Conservation (phyloP, 2,113 vertebrate genomes). For the Condylura cristata region DNA sequence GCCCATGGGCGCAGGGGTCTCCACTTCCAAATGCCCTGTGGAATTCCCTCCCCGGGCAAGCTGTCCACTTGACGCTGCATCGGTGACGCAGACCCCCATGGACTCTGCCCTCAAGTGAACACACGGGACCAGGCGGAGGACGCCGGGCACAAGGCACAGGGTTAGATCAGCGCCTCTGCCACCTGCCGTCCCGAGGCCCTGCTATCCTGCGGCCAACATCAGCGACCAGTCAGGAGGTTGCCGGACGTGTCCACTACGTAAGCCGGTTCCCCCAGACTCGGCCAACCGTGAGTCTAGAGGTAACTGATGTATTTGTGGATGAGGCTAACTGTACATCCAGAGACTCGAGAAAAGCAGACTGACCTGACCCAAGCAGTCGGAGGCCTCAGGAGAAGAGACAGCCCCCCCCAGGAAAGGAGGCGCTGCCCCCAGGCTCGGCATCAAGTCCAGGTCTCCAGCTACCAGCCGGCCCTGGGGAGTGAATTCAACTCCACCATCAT, state of each 20-base stretch:
- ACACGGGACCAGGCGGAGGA: rapidly evolving
- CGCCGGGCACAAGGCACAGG: rapidly evolving
- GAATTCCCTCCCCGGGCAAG: background rate
- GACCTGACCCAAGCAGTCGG: background rate
- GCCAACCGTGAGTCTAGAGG: background rate
- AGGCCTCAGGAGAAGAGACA: background rate
- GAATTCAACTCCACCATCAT: background rate
- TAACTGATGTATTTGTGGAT: background rate
- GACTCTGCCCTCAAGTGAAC: background rate
- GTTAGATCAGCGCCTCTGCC: rapidly evolving
- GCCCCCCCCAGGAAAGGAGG: background rate
- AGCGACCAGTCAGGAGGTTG: background rate
- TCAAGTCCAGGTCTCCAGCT: no score
- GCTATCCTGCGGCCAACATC: background rate
- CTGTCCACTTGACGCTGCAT: rapidly evolving
- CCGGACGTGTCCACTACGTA: background rate
- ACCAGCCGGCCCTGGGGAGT: background rate
- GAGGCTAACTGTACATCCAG: background rate
- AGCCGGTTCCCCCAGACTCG: background rate
- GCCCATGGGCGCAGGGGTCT: background rate
- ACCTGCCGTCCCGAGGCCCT: background rate
- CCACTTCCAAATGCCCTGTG: background rate
- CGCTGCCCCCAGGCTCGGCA: background rate
- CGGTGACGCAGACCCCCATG: background rate
- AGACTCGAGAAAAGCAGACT: background rate